Base-by-base conservation (phyloP, 1,140 invertebrate genomes). In the Anagrus nilaparvatae region DNA sequence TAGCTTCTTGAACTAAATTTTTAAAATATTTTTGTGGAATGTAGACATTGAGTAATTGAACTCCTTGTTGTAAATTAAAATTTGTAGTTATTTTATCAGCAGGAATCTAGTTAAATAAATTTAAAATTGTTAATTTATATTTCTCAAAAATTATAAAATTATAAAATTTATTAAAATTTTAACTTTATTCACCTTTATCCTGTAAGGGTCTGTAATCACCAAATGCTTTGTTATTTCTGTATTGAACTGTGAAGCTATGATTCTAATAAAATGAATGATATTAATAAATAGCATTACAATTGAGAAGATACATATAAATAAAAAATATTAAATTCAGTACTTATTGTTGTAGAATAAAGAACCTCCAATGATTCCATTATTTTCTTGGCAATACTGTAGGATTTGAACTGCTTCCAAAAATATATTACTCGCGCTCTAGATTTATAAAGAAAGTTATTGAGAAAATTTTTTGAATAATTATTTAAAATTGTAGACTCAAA, bases 371-470 rank as follows among this genome's bases (percentile, higher is more conserved):
- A 86, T 76, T 23, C 81, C 80, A 48, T 71, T 74, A 33, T 73
- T 79, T 49, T 77, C 74, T 60, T 84, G 80, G 58, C 81, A 87
- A 53, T 78, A 77, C 48, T 87, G 80, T 30, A 89, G 63, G 33
- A 87, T 74, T 59, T 87, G 79, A 62, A 83, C 78, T n/a, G 82
- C 78, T 66, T 87, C 82, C 56, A 87, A 70, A 59, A 83, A 87
- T 41, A 87, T 75, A 49, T 78, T 82, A 53, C 79, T 85, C 18
- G 81, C 82, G 65, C 80, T 87, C 82, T 86, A 58, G 13, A 67
- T 67, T 34, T 19, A 54, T 46, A 44, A 53, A 37, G 24, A 28
- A 47, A 29, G 14, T 28, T 23, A 41, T 33, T 13, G 20, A 42
- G 35, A 17, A 1, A 17, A 21, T 33, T 17, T 0, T 6, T 21